Percentiles rank a stretch among this genome's conserved stretches.
Evolutionary conservation across 1,140 invertebrate genomes (phyloP).

Genomic region (Trinorchestia longiramus): DNA sequence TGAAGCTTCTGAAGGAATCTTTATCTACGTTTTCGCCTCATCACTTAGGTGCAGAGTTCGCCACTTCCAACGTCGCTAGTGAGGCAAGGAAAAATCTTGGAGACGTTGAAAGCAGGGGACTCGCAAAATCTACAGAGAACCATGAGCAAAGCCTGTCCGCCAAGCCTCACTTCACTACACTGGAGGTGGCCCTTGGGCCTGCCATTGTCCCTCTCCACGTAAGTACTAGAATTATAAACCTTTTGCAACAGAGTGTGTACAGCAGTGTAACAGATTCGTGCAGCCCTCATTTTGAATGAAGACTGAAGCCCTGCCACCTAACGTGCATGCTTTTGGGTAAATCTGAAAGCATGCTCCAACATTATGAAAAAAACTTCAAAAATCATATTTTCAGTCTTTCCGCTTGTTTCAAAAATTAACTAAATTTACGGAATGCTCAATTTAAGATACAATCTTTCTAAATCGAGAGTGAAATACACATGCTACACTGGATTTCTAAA

Average conservation of each 20-base stretch:
- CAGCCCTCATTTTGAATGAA: not conserved
- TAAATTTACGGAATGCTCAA: too few species aligned
- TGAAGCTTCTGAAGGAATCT: not conserved
- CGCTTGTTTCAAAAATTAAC: too few species aligned
- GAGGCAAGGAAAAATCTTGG: not conserved
- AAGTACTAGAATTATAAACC: not conserved
- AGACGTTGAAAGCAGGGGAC: not conserved
- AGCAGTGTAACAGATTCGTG: not conserved
- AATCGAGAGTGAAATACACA: not conserved
- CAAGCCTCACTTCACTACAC: slow-evolving; percentile 25
- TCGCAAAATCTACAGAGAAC: not conserved
- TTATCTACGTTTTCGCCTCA: not conserved
- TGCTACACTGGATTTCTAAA: not conserved
- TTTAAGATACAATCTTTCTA: not conserved
- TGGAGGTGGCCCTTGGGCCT: slow-evolving; percentile 53
- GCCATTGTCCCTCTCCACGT: slow-evolving; percentile 54
- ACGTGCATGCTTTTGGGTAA: not conserved
- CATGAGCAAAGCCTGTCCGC: not conserved
- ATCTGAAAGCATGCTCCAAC: not conserved
- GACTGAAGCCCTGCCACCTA: not conserved
- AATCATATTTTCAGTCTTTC: not conserved
- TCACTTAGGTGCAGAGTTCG: not conserved
- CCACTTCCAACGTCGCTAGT: slow-evolving; percentile 5
- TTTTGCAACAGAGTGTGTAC: not conserved
- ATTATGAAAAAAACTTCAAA: not conserved